Evolutionary conservation across 2,888 invertebrate species (phyloP), one percentile per base, ranked within the genome.

Genomic region (Pyrgus malvae): DNA sequence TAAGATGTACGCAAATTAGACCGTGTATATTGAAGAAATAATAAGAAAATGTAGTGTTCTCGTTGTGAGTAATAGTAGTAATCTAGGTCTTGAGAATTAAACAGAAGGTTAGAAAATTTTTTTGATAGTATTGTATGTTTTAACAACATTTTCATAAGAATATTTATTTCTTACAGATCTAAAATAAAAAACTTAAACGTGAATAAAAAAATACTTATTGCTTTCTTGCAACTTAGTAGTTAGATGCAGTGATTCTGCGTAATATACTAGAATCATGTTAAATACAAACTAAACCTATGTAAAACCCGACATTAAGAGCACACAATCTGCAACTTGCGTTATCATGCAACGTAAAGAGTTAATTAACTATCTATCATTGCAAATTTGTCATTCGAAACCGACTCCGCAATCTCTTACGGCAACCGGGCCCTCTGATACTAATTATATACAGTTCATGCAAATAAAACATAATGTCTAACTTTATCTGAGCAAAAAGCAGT

Each of bases 391-490:
- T 57, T 56, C 38, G 29, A 37, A 41, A 50, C 48, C 45, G 14
- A 40, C 45, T 50, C 46, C 23, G 51, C 53, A 62, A 62, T 62
- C 57, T 59, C 51, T 55, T 57, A 44, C 48, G 29, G 55, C 44
- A 55, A 56, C 48, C 56, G 51, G 27, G 21, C 46, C 38, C 55
- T 49, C 50, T 46, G 41, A 35, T 55, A 53, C 53, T 59, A 58
- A 61, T 61, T 61, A 61, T 59, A 56, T 31, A 40, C 55, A 55
- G 56, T 46, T 49, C 41, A 55, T 55, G 57, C 50, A 58, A 56
- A 58, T 58, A 58, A 57, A 55, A 48, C 54, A 55, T 55, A 55
- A 55, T 55, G 41, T 55, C 54, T 41, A 48, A 55, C 54, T 54
- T 54, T 54, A 54, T 54, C 54, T 35, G 12, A 37, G 54, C 48